A percentile compares a stretch with the other conserved stretches of the same genome.
Evolutionary conservation across 2,888 invertebrate species (phyloP).

Genomic region (Embidobia sp.): DNA sequence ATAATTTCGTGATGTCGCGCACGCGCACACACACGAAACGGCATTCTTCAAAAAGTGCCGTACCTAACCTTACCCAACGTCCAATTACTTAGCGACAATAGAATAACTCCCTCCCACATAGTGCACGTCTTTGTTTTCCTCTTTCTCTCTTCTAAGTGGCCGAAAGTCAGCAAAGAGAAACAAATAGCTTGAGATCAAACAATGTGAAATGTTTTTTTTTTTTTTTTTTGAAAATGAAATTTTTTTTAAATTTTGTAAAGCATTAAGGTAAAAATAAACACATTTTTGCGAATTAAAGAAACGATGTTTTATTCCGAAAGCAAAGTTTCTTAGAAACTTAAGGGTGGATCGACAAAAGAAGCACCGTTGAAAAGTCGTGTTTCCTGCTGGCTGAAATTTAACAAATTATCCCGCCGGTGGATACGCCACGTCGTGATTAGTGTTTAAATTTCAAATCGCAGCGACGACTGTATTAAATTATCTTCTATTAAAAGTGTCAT

Average conservation of each 20-base stretch:
- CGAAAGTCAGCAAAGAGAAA: background rate
- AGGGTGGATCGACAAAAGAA: too few relatives aligned
- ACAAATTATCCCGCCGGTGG: conserved; percentile 7
- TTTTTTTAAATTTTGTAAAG: too few relatives aligned
- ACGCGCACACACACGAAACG: conserved; percentile 23
- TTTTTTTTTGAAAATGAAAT: too few relatives aligned
- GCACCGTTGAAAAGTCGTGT: too few relatives aligned
- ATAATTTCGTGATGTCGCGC: conserved; percentile 60
- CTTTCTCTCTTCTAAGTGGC: background rate
- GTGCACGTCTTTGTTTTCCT: background rate
- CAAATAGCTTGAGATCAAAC: too few relatives aligned
- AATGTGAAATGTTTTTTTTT: too few relatives aligned
- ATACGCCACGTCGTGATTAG: conserved; percentile 68
- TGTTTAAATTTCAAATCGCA: conserved; percentile 78
- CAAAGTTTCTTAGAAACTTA: too few relatives aligned
- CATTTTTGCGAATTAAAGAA: too few relatives aligned
- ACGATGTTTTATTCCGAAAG: too few relatives aligned
- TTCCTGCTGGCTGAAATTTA: too few relatives aligned
- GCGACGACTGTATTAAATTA: conserved; percentile 78
- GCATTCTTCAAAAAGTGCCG: conserved; percentile 53
- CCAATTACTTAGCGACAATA: conserved; percentile 54
- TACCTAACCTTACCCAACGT: conserved; percentile 56
- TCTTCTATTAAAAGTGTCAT: conserved; percentile 81
- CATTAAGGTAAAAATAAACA: too few relatives aligned
- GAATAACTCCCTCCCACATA: conserved; percentile 37